Conservation (phyloP, 2,797 vertebrate species). For the Danio albolineatus region DNA sequence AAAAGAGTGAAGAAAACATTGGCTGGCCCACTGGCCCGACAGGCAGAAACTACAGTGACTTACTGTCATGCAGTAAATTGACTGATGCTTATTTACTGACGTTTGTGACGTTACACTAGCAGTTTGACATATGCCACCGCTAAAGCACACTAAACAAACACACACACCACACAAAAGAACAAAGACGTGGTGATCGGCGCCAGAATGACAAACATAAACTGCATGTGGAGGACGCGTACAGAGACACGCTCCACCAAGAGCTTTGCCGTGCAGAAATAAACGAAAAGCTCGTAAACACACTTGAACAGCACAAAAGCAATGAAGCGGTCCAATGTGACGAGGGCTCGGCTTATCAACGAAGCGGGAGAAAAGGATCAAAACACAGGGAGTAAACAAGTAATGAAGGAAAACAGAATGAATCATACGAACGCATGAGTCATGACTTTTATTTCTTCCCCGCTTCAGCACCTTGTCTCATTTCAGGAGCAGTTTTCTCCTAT, state of each 20-base stretch:
- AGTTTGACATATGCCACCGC: constrained; percentile 11
- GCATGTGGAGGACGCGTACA: background rate
- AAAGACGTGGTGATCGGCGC: constrained; percentile 36
- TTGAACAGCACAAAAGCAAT: constrained; percentile 26
- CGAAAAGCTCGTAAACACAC: constrained; percentile 1
- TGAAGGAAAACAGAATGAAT: constrained; percentile 40
- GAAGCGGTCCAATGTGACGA: constrained; percentile 17
- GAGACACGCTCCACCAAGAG: background rate
- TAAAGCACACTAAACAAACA: constrained; percentile 24
- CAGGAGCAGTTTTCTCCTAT: background rate
- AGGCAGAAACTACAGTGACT: constrained; percentile 55
- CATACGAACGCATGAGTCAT: constrained; percentile 13
- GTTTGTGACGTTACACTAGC: background rate
- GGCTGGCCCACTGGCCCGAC: constrained; percentile 36
- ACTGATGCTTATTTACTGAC: constrained; percentile 9
- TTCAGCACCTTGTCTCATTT: background rate
- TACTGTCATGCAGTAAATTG: constrained; percentile 47
- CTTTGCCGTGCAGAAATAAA: background rate
- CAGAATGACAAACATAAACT: constrained; percentile 38
- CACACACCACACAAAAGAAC: constrained; percentile 47
- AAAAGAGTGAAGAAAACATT: constrained; percentile 40
- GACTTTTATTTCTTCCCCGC: background rate
- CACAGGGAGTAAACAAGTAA: constrained; percentile 10
- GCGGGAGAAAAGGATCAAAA: constrained; percentile 25
- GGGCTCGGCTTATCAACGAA: constrained; percentile 23